Base-by-base conservation (phyloP, 2,888 invertebrate genomes). In the Philaethria dido region DNA sequence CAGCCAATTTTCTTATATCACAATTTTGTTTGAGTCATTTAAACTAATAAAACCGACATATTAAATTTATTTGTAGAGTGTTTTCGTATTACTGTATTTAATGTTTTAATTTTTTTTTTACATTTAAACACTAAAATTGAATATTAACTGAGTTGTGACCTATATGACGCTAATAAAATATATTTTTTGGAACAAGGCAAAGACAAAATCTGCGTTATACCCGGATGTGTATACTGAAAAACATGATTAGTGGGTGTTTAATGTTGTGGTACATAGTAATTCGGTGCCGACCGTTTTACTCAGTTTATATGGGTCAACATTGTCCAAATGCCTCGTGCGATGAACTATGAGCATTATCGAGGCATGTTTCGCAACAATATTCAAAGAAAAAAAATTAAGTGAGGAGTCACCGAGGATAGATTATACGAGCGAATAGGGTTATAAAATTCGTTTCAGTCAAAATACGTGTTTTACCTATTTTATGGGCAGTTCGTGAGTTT, bases 221-320 rank as follows among this genome's bases (percentile, higher is more conserved):
- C 72, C 69, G 70, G 69, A 66, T 64, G 69, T 69, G 69, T 66
- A 68, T 64, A 67, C 66, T 67, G 64, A 67, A 66, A 72, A 74
- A 77, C 77, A 73, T 78, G 77, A 79, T 80, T 76, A 77, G 75
- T 73, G 71, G 74, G 71, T 78, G 82, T 79, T 79, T 79, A 78
- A 75, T 79, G 76, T 81, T 76, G 62, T 67, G 73, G 77, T 77
- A 79, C 77, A 80, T 76, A 77, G 81, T 81, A 81, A 79, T 78
- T 73, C 73, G 74, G 66, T 72, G 73, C 68, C 65, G 68, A 69
- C 70, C 67, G 72, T 73, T 72, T 71, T 70, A 67, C 72, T 64
- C 71, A 60, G 39, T 62, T 67, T 64, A 78, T 76, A 73, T 79
- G 77, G 78, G 78, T 79, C 78, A 76, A 79, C 79, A 79, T 72